phyloP scores from a whole-genome alignment of 2,888 invertebrate genomes.

The Tetheella fluctuosa region DNA sequence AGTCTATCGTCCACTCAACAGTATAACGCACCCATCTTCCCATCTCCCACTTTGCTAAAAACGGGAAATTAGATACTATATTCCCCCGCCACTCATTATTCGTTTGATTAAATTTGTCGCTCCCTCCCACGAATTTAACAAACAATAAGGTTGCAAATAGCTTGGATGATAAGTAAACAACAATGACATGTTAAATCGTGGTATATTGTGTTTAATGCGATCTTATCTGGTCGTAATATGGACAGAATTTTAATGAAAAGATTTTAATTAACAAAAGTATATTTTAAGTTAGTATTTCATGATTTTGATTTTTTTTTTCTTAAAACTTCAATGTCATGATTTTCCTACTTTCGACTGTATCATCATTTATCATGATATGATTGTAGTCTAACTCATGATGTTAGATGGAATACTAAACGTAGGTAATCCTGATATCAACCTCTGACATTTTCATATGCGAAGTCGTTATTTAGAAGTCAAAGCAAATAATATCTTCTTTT shows the following conservation, averaged over 20 bases:
- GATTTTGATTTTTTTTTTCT: no score
- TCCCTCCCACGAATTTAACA: conserved; percentile 3
- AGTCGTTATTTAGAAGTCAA: no score
- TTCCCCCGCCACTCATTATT: conserved; percentile 1
- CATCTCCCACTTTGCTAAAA: background rate
- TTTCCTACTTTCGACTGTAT: no score
- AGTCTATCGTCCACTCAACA: background rate
- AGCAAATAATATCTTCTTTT: no score
- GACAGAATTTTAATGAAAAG: background rate
- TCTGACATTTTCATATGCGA: no score
- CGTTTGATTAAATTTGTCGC: conserved; percentile 15
- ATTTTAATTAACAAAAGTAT: background rate
- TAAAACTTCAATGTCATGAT: no score
- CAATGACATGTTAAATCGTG: background rate
- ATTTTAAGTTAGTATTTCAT: no score
- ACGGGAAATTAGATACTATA: conserved; percentile 6
- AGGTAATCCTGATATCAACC: no score
- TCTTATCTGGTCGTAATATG: background rate
- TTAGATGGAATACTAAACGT: no score
- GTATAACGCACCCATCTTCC: background rate
- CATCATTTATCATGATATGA: no score
- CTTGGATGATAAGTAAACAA: conserved; percentile 12
- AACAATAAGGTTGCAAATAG: conserved; percentile 12
- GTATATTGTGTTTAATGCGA: background rate
- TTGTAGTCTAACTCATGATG: no score